A percentile compares a stretch with the other conserved stretches of the same genome.
These are phyloP conservation scores for Catharus ustulatus DNA, from an alignment of 2,797 vertebrate genomes.

Conservation along the genomic window DNA sequence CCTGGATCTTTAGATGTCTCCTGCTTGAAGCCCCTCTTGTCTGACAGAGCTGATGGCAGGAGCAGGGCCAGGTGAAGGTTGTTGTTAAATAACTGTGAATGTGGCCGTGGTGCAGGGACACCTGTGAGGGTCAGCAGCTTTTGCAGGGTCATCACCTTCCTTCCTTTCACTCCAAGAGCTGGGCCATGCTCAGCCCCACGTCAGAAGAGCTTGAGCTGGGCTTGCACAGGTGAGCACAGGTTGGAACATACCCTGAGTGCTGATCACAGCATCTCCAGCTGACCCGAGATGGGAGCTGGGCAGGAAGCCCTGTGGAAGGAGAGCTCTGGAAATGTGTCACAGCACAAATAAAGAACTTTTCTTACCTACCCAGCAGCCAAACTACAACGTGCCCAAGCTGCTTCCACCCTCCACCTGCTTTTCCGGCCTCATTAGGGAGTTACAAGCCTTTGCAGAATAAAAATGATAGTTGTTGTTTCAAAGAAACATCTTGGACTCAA, in stretches of 20 bases:
- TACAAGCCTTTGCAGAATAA: not conserved
- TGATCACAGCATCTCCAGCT: fast-evolving
- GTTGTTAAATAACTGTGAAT: fast-evolving
- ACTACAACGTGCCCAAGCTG: fast-evolving
- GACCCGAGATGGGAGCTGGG: not conserved
- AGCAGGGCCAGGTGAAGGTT: not conserved
- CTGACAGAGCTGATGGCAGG: not conserved
- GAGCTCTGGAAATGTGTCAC: fast-evolving
- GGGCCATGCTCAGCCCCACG: fast-evolving
- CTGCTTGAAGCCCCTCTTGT: not conserved
- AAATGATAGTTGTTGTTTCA: not conserved
- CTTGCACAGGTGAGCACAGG: fast-evolving
- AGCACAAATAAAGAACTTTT: not conserved
- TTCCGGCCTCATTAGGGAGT: not conserved
- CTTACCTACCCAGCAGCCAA: not conserved
- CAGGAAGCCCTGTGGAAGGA: not conserved
- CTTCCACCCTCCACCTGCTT: not conserved
- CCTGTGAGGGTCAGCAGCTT: not conserved
- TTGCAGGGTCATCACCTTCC: not conserved
- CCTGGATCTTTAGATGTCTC: not conserved
- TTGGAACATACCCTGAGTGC: not conserved
- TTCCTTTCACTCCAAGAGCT: not conserved
- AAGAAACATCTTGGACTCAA: not conserved
- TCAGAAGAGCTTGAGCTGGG: too few species aligned
- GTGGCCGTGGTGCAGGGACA: fast-evolving